Evolutionary conservation across 37 sponge, comb jelly and placozoan species (phyloP).

Genomic region (Ephydatia muelleri): DNA sequence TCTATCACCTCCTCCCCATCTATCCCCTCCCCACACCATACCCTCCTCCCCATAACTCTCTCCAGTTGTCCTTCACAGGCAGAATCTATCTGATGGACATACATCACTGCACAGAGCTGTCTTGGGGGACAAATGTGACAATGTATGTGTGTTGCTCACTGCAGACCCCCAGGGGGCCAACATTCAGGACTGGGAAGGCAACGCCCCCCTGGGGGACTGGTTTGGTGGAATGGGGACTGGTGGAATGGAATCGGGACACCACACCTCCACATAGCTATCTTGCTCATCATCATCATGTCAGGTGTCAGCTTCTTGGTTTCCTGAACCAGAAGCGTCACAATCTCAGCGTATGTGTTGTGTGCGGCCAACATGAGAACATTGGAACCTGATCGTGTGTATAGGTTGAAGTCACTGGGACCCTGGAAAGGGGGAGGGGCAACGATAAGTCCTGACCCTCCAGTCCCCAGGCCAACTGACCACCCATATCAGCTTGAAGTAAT

Average conservation of each 20-base stretch:
- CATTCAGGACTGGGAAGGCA: no score
- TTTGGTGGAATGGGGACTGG: neutral
- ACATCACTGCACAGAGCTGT: no score
- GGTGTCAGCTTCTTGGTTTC: neutral
- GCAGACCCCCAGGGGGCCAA: no score
- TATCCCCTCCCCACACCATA: no score
- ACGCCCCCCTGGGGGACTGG: no score
- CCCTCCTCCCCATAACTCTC: no score
- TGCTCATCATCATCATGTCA: constrained; percentile 8
- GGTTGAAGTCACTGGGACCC: constrained; percentile 80
- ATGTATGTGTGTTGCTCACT: no score
- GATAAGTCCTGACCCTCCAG: neutral
- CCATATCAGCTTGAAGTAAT: neutral
- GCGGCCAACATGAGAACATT: constrained; percentile 73
- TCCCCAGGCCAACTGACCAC: neutral
- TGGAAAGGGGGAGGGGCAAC: neutral
- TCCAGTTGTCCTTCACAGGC: no score
- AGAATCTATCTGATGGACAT: no score
- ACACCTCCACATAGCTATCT: neutral
- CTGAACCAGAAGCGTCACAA: constrained; percentile 49
- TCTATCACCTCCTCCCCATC: no score
- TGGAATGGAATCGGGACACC: no score
- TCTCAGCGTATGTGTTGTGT: constrained; percentile 39
- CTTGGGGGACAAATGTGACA: no score
- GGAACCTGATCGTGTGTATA: constrained; percentile 23